phyloP scores from a whole-genome alignment of 92 coral and sea anemone genomes.

The Actinostola sp. region DNA sequence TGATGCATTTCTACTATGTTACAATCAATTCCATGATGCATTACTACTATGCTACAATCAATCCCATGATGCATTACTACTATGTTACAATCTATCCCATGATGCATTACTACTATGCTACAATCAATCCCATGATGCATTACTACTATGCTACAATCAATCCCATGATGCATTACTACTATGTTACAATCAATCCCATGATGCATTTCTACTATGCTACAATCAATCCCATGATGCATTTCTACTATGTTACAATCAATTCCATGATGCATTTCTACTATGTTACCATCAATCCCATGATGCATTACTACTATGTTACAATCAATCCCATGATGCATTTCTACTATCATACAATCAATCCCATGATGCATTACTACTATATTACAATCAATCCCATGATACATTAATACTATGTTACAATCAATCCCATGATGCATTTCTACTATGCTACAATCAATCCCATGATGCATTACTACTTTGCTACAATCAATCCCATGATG shows the following conservation, averaged over 20 bases:
- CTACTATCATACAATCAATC: background rate
- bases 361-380: conserved; percentile 15
- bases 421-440: too few relatives aligned
- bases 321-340: background rate
- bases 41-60: too few relatives aligned
- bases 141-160: background rate
- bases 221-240: background rate
- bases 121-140: background rate
- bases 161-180: conserved; percentile 8
- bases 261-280: background rate
- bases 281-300: background rate
- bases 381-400: background rate
- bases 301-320: too few relatives aligned
- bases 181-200: background rate
- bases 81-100: background rate
- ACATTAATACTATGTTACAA: background rate
- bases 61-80: background rate
- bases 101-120: conserved; percentile 28
- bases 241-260: too few relatives aligned
- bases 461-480: background rate
- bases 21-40: background rate
- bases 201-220: background rate
- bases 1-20: background rate
- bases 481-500: background rate
- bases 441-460: too few relatives aligned